A percentile compares a stretch with the other conserved stretches of the same genome.
phyloP scores from a whole-genome alignment of 2,888 invertebrate species.

The Strigamia transsilvanica region DNA sequence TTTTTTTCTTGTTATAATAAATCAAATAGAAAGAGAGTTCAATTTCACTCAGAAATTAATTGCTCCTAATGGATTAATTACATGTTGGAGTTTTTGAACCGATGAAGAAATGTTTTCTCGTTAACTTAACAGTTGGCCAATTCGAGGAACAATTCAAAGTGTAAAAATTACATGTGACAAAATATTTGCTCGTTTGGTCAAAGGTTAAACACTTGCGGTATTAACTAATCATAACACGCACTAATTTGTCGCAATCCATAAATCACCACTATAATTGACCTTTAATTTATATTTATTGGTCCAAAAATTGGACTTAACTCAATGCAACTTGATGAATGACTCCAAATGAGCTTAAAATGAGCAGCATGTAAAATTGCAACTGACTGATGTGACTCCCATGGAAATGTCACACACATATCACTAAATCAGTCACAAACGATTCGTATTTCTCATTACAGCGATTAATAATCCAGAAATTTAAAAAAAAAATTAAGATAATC shows the following conservation, averaged over 20 bases:
- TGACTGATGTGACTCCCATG: constrained; percentile 9
- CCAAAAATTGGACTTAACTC: constrained; percentile 15
- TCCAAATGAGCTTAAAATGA: constrained; percentile 7
- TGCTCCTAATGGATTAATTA: neutral
- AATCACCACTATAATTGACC: constrained; percentile 27
- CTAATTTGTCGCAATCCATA: neutral
- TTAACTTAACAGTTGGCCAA: neutral
- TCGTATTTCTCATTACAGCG: neutral
- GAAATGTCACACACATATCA: constrained; percentile 10
- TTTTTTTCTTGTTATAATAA: neutral
- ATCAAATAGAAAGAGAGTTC: neutral
- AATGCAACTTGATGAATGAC: constrained; percentile 16
- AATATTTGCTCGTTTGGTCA: neutral
- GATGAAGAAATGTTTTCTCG: neutral
- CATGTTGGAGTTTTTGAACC: neutral
- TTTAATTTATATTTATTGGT: constrained; percentile 38
- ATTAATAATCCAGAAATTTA: neutral
- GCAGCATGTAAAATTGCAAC: constrained; percentile 6
- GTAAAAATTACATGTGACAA: neutral
- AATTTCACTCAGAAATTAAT: neutral
- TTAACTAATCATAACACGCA: neutral
- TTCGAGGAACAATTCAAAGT: neutral
- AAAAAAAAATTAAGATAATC: neutral
- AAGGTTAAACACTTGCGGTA: neutral
- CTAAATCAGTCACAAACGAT: constrained; percentile 2